phyloP scores from a whole-genome alignment of 2,797 vertebrate species.

The Malacoctenus gilli region DNA sequence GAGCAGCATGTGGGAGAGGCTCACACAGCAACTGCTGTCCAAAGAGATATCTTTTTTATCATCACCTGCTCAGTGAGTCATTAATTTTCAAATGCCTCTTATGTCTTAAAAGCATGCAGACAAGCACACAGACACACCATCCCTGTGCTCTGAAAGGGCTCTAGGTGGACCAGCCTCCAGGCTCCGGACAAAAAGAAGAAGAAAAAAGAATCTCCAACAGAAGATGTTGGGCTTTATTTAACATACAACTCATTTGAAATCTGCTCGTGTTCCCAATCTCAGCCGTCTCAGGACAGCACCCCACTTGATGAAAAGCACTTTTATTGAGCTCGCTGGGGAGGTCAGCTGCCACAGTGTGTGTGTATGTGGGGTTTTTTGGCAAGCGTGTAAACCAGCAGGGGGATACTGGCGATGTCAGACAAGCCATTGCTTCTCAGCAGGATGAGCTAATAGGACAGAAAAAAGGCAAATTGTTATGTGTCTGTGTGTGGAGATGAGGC shows the following conservation, averaged over 20 bases:
- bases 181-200: constrained; percentile 43
- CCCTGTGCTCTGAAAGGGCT: constrained; percentile 50
- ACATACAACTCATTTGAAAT: constrained; percentile 81
- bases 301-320: constrained; percentile 80
- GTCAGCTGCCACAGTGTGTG: constrained; percentile 70
- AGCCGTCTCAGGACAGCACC: constrained; percentile 74
- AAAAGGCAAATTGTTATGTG: constrained; percentile 43
- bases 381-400: constrained; percentile 46
- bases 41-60: constrained; percentile 34
- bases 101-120: constrained; percentile 19
- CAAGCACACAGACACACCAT: constrained; percentile 24
- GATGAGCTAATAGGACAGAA: constrained; percentile 52
- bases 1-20: constrained; percentile 18
- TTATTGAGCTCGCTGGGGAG: constrained; percentile 77
- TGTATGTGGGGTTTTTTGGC: constrained; percentile 53
- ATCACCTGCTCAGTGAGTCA: constrained; percentile 43
- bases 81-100: constrained; percentile 37
- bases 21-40: constrained; percentile 46
- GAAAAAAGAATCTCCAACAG: constrained; percentile 62
- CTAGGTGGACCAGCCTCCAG: constrained; percentile 59
- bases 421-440: constrained; percentile 66
- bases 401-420: constrained; percentile 42
- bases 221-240: constrained; percentile 74
- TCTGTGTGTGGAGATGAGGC: constrained; percentile 10
- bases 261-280: constrained; percentile 72